A percentile compares a stretch with the other conserved stretches of the same genome.
Evolutionary conservation across 2,888 invertebrate species (phyloP).

Genomic region (Parnassius apollo): DNA sequence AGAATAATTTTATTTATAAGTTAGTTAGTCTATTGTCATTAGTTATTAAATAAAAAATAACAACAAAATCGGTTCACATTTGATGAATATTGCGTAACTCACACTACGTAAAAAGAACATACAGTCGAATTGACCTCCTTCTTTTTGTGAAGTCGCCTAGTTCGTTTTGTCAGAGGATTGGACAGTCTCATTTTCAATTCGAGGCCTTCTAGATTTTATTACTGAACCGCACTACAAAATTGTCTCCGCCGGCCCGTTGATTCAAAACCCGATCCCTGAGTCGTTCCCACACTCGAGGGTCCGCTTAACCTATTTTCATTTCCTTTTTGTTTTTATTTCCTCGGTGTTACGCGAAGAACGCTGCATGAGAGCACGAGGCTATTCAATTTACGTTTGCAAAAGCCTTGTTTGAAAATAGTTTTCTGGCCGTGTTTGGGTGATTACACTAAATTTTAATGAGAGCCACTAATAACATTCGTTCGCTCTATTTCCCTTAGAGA

Average conservation of each 20-base stretch:
- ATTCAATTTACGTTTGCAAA: constrained; percentile 55
- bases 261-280: constrained; percentile 55
- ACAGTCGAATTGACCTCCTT: no score
- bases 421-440: constrained; percentile 32
- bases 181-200: constrained; percentile 22
- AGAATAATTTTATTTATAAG: no score
- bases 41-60: no score
- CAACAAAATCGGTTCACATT: no score
- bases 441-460: constrained; percentile 34
- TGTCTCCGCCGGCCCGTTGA: constrained; percentile 40
- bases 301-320: constrained; percentile 71
- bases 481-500: constrained; percentile 16
- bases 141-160: no score
- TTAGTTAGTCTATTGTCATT: no score
- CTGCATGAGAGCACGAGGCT: constrained; percentile 51
- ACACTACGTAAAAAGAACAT: no score
- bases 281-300: constrained; percentile 51
- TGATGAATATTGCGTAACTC: no score
- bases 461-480: constrained; percentile 23
- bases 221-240: constrained; percentile 35
- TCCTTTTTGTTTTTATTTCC: constrained; percentile 61
- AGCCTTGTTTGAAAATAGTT: constrained; percentile 42
- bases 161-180: not conserved
- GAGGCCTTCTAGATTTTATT: constrained; percentile 49
- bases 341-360: constrained; percentile 43